phyloP scores from a whole-genome alignment of 2,113 vertebrate species.

The Bubo bubo region DNA sequence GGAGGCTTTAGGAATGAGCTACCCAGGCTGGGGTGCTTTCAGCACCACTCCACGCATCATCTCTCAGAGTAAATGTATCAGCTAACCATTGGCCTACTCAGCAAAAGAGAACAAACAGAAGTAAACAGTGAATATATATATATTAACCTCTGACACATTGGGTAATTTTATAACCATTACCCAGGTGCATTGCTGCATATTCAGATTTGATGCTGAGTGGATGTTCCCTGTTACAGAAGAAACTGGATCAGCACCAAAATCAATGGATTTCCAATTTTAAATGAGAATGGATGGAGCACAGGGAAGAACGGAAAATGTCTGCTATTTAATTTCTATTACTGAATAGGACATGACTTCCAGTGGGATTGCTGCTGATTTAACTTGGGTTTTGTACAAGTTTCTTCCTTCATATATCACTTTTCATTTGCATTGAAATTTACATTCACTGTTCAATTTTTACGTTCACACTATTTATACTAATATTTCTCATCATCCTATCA shows the following conservation, averaged over 20 bases:
- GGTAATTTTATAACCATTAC: not conserved
- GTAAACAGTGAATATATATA: not conserved
- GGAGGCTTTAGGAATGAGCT: not conserved
- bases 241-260: not conserved
- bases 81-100: not conserved
- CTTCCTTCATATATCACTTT: not conserved
- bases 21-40: not conserved
- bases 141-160: not conserved
- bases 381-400: not conserved
- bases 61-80: not conserved
- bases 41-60: not conserved
- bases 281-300: not conserved
- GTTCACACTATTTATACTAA: not conserved
- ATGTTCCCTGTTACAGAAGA: not conserved
- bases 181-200: not conserved
- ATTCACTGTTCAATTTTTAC: not conserved
- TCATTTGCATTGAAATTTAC: not conserved
- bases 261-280: not conserved
- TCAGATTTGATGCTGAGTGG: not conserved
- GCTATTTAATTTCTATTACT: not conserved
- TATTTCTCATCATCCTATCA: not conserved
- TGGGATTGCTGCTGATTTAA: not conserved
- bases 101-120: not conserved
- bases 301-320: not conserved
- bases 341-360: not conserved